Percentiles rank a stretch among this genome's conserved stretches.
phyloP scores from a whole-genome alignment of 1,140 invertebrate species.

The Pseudomyrmex dendroicus region DNA sequence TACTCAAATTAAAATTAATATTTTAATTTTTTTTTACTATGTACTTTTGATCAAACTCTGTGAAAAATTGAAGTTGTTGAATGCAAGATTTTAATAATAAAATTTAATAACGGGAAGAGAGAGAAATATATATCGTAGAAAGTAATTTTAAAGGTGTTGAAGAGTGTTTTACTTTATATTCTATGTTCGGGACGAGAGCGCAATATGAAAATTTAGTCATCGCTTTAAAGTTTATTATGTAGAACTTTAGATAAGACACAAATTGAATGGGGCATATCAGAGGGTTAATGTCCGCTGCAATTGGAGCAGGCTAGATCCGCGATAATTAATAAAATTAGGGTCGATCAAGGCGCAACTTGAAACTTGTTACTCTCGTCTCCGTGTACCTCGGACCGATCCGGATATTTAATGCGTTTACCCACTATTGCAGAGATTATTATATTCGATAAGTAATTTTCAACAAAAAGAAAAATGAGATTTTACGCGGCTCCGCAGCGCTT shows the following conservation, averaged over 20 bases:
- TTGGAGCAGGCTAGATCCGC: constrained; percentile 46
- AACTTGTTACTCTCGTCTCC: constrained; percentile 36
- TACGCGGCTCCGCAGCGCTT: not conserved
- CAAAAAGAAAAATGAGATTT: constrained; percentile 4
- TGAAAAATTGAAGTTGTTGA: not conserved
- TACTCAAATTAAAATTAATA: no score
- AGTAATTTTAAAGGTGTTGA: constrained; percentile 14
- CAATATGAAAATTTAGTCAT: constrained; percentile 54
- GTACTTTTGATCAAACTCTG: no score
- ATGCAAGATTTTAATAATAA: not conserved
- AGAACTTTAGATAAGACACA: constrained; percentile 55
- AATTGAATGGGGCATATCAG: constrained; percentile 52
- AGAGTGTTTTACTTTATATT: constrained; percentile 42
- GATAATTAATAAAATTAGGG: constrained; percentile 60
- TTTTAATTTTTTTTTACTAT: no score
- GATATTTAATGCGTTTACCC: constrained; percentile 13
- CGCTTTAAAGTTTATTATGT: constrained; percentile 59
- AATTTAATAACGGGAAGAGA: not conserved
- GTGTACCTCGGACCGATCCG: constrained; percentile 24
- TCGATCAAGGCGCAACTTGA: constrained; percentile 53
- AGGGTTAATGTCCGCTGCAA: constrained; percentile 51
- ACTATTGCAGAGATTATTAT: no score
- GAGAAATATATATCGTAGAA: not conserved
- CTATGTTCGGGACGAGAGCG: constrained; percentile 20
- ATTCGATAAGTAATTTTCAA: no score